These are phyloP conservation scores for Limnephilus marmoratus DNA, from an alignment of 2,888 invertebrate species.

Conservation along the genomic window DNA sequence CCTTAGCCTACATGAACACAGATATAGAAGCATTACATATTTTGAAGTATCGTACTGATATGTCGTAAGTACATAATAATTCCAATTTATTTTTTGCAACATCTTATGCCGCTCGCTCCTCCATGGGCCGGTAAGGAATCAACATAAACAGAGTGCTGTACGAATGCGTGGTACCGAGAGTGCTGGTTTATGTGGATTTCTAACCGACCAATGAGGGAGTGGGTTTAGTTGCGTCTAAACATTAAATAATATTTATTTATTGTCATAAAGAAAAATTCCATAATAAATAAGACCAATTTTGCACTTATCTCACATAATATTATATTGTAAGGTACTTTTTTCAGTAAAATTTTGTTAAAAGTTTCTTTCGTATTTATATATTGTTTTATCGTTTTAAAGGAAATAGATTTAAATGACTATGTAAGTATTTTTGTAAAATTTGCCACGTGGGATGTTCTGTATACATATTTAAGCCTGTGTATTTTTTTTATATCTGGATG, in stretches of 20 bases:
- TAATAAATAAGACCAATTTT: slow-evolving; percentile 47
- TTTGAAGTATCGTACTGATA: slow-evolving; percentile 9
- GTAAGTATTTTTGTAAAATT: slow-evolving; percentile 57
- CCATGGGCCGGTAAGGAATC: no score
- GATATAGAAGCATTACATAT: slow-evolving; percentile 4
- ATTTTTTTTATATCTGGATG: slow-evolving; percentile 37
- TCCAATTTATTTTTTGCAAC: neutral
- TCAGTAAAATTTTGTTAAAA: slow-evolving; percentile 27
- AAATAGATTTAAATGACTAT: slow-evolving; percentile 46
- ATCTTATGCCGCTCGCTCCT: neutral
- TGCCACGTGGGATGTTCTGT: slow-evolving; percentile 37
- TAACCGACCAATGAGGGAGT: no score
- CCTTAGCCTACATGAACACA: neutral
- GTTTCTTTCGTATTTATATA: slow-evolving; percentile 48
- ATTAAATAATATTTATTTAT: slow-evolving; percentile 31
- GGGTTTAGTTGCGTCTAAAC: neutral
- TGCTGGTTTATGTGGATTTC: no score
- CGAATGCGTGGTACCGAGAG: no score
- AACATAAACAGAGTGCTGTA: no score
- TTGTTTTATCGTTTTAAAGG: slow-evolving; percentile 51
- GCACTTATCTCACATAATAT: neutral
- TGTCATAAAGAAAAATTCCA: slow-evolving; percentile 42
- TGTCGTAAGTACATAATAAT: neutral
- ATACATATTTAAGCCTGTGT: slow-evolving; percentile 39
- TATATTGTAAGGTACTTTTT: slow-evolving; percentile 6